Percentiles rank a stretch among this genome's conserved stretches.
phyloP scores from a whole-genome alignment of 1,140 invertebrate genomes.

The Nasonia giraulti region DNA sequence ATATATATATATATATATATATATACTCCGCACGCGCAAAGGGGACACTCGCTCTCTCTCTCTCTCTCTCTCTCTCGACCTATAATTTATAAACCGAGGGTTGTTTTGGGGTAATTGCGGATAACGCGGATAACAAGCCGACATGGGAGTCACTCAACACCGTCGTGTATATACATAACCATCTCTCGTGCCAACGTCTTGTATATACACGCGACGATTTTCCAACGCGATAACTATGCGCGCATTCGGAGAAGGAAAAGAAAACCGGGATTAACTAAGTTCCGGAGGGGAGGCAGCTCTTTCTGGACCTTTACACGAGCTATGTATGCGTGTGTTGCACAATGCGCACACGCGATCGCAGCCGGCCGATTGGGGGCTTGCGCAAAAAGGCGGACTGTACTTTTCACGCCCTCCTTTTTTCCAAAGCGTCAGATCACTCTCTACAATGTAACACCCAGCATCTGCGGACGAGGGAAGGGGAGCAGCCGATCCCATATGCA shows the following conservation, averaged over 20 bases:
- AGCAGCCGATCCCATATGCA: not conserved
- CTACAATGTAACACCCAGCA: not conserved
- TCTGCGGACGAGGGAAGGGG: not conserved
- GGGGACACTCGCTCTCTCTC: conserved; percentile 49
- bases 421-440: not conserved
- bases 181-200: conserved; percentile 22
- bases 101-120: conserved; percentile 75
- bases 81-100: conserved; percentile 74
- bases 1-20: not conserved
- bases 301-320: not conserved
- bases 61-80: conserved; percentile 59
- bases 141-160: conserved; percentile 74
- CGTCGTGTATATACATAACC: conserved; percentile 11
- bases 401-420: conserved; percentile 69
- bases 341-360: not conserved
- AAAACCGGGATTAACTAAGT: not conserved
- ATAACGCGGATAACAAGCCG: conserved; percentile 75
- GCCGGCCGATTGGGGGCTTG: conserved; percentile 54
- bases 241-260: not conserved
- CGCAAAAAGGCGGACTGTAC: conserved; percentile 67
- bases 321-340: too few species aligned
- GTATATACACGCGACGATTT: conserved; percentile 32
- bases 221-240: not conserved
- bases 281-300: not conserved
- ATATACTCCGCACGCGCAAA: not conserved